Evolutionary conservation across 2,797 vertebrate species (phyloP).

Genomic region (Galaxias olidus): DNA sequence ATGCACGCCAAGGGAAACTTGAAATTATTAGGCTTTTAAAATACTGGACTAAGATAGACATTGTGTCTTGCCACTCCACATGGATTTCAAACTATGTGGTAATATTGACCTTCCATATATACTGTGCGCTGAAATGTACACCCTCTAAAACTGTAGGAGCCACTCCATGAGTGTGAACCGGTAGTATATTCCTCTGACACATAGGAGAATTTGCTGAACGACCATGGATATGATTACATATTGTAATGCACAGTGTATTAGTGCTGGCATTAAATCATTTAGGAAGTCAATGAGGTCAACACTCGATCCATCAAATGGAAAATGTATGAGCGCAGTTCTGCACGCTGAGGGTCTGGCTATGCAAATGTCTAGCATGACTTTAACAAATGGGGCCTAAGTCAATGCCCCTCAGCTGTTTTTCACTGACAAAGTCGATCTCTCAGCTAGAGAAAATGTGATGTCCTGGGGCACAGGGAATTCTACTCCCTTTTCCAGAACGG

Average conservation of each 20-base stretch:
- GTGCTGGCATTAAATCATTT: slow-evolving; percentile 16
- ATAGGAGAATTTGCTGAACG: neutral
- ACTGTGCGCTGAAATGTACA: slow-evolving; percentile 5
- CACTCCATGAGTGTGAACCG: slow-evolving; percentile 7
- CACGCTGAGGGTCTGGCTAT: slow-evolving; percentile 10
- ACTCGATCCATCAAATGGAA: slow-evolving; percentile 12
- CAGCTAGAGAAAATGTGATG: slow-evolving; percentile 15
- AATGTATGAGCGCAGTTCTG: slow-evolving; percentile 14
- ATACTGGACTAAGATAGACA: slow-evolving; percentile 31
- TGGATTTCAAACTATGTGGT: slow-evolving; percentile 38
- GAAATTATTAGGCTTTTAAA: slow-evolving; percentile 42
- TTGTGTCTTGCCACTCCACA: slow-evolving; percentile 27
- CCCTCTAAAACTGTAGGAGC: neutral
- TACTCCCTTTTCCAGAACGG: slow-evolving; percentile 33
- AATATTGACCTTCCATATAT: slow-evolving; percentile 34
- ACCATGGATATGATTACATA: slow-evolving; percentile 5
- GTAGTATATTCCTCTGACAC: slow-evolving; percentile 1
- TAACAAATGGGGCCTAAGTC: slow-evolving; percentile 14
- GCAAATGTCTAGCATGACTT: slow-evolving; percentile 27
- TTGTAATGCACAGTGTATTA: neutral
- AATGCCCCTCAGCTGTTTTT: slow-evolving; percentile 23
- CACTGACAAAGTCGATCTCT: slow-evolving; percentile 20
- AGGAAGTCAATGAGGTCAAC: slow-evolving; percentile 28
- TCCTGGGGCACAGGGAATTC: slow-evolving; percentile 26
- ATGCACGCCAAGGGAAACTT: slow-evolving; percentile 36